A percentile compares a stretch with the other conserved stretches of the same genome.
Conservation (phyloP, 2,888 invertebrate species). For the Tiliacea citrago region DNA sequence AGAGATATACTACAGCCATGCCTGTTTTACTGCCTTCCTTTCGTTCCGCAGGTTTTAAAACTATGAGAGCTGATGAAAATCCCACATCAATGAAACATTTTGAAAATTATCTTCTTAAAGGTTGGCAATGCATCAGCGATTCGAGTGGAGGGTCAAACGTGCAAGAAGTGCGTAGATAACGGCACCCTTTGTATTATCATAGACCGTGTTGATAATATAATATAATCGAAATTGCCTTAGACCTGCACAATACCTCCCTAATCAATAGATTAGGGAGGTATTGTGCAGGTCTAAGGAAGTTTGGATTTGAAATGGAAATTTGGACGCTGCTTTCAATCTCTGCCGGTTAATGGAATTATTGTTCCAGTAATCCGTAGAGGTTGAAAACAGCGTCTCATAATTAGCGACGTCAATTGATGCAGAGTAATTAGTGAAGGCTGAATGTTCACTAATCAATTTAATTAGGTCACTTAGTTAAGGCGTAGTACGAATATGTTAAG, state of each 20-base stretch:
- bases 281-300: too few relatives aligned
- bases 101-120: too few relatives aligned
- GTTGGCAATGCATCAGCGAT: not conserved
- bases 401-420: constrained; percentile 37
- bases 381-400: constrained; percentile 33
- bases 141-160: not conserved
- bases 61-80: not conserved
- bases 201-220: too few relatives aligned
- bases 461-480: constrained; percentile 32
- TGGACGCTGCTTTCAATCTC: too few relatives aligned
- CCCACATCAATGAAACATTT: too few relatives aligned
- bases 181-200: not conserved
- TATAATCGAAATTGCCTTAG: not conserved
- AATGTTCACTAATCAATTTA: constrained; percentile 36
- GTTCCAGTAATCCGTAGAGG: constrained; percentile 12
- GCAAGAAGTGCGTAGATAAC: not conserved
- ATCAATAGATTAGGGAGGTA: too few relatives aligned
- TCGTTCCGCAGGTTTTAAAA: not conserved
- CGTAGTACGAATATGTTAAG: not conserved
- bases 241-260: constrained; percentile 6
- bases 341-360: too few relatives aligned
- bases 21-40: too few relatives aligned
- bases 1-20: not conserved
- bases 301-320: too few relatives aligned
- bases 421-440: constrained; percentile 37